Percentiles rank a stretch among this genome's conserved stretches.
phyloP scores from a whole-genome alignment of 2,113 vertebrate genomes.

The Empidonax traillii region DNA sequence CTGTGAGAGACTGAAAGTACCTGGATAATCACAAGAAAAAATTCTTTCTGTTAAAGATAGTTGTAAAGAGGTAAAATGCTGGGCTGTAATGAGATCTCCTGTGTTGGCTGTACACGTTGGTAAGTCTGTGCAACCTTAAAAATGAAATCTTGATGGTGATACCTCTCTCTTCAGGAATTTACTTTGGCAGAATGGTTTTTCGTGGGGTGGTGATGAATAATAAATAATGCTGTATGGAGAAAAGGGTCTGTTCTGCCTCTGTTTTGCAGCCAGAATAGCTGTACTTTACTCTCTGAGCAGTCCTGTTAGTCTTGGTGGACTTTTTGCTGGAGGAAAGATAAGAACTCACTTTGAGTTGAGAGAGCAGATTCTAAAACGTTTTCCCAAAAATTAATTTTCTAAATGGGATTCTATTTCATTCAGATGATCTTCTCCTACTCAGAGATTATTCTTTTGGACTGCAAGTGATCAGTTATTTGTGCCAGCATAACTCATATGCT shows the following conservation, averaged over 20 bases:
- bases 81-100: not conserved
- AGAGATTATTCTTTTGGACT: not conserved
- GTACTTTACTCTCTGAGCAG: not conserved
- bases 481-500: not conserved
- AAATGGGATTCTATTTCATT: not conserved
- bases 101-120: not conserved
- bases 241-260: not conserved
- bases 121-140: not conserved
- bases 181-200: not conserved
- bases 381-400: not conserved
- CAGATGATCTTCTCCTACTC: not conserved
- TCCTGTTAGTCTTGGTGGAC: not conserved
- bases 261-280: not conserved
- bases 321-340: not conserved
- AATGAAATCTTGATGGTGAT: not conserved
- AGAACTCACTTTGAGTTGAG: not conserved
- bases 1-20: not conserved
- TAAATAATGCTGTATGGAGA: not conserved
- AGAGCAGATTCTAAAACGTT: not conserved
- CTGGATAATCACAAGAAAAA: slow-evolving; percentile 41
- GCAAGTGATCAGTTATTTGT: not conserved
- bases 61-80: not conserved
- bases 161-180: not conserved
- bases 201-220: not conserved
- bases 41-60: slow-evolving; percentile 47